Evolutionary conservation across 2,113 vertebrate genomes (phyloP), one percentile per base, ranked within the genome.

Genomic region (Microcebus ravelobensis): DNA sequence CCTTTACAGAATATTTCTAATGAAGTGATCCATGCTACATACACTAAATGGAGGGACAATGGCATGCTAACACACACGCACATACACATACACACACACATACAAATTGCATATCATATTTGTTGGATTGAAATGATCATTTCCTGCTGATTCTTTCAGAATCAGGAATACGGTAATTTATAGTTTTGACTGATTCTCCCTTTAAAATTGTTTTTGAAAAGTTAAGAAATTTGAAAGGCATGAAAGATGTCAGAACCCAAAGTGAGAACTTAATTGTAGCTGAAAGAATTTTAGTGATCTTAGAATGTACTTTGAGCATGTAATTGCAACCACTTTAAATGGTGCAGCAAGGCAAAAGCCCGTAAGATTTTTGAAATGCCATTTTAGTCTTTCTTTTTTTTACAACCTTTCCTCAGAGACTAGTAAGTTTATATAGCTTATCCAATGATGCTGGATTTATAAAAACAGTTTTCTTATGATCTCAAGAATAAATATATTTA

Each of bases 401-500:
- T 95, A 5, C n/a, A 91, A n/a, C 36, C 18, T 88, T 94, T 84
- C 55, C 48, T 94, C 25, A 86, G 85, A 97, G 67, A 84, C 91
- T 79, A 97, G 42, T 95, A 97, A 95, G 63, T 85, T 98, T 97
- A 96, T 96, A 50, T 25, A 92, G 87, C 85, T 97, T 96, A 91
- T 67, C 96, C 70, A 94, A 82, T 74, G 96, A 96, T 95, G 59
- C 18, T 92, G 57, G 57, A 89, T 97, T 98, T 93, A 96, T 97
- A 93, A 82, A 96, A 98, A 93, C 96, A 0, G 93, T 96, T 98
- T 95, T 90, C 87, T 87, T 97, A 65, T 65, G 91, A 67, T 97
- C 27, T 3, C 2, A 97, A 95, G 45, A 98, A 98, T 96, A 96
- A 96, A 96, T 94, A 83, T 86, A 92, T 98, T 97, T 98, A 91